phyloP scores from a whole-genome alignment of 2,113 vertebrate genomes.

The Planiliza haematocheilus region DNA sequence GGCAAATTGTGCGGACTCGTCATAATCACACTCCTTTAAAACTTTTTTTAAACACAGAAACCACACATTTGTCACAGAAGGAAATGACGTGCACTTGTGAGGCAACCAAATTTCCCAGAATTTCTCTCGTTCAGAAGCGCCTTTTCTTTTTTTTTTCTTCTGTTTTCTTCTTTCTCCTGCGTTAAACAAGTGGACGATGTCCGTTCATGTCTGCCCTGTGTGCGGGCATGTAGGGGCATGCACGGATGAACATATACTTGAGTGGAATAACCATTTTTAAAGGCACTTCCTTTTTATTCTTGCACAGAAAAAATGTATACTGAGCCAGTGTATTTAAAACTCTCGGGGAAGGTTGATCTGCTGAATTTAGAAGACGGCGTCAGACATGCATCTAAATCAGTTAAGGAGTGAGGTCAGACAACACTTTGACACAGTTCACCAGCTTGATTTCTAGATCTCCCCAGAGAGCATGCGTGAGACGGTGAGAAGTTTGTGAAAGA shows the following conservation, averaged over 20 bases:
- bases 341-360: neutral
- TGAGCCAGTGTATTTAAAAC: neutral
- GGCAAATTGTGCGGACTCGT: constrained; percentile 72
- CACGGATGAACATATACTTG: constrained; percentile 11
- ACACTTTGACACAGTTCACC: constrained; percentile 27
- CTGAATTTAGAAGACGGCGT: constrained; percentile 12
- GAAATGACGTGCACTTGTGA: constrained; percentile 84
- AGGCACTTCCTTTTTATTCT: constrained; percentile 16
- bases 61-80: constrained; percentile 81
- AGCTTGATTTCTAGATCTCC: constrained; percentile 2
- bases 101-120: constrained; percentile 84
- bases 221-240: constrained; percentile 25
- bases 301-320: neutral
- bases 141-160: constrained; percentile 46
- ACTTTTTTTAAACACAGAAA: constrained; percentile 80
- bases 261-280: constrained; percentile 2
- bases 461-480: constrained; percentile 20
- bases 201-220: constrained; percentile 31
- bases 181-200: constrained; percentile 30
- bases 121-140: constrained; percentile 61
- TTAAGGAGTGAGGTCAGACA: constrained; percentile 9
- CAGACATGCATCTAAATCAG: constrained; percentile 4
- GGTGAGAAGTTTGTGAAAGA: neutral
- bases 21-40: constrained; percentile 79
- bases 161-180: constrained; percentile 27